Percentiles rank a stretch among this genome's conserved stretches.
Conservation (phyloP, 2,888 invertebrate species). For the Trachelus iudaicus region DNA sequence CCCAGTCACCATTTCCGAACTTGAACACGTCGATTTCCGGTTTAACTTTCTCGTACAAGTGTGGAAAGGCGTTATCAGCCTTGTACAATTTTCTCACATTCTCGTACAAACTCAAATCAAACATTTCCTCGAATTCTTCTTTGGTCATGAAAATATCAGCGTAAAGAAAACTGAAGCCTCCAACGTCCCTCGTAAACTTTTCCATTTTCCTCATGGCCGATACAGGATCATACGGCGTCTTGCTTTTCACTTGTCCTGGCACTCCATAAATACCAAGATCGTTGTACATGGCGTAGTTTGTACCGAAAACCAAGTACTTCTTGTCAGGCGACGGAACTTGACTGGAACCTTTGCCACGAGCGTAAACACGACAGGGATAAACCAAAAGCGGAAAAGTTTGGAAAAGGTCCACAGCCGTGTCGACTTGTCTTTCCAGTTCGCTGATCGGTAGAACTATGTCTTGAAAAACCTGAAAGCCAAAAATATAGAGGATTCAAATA, state of each 20-base stretch:
- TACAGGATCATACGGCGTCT: slow-evolving; percentile 73
- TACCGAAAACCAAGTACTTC: slow-evolving; percentile 73
- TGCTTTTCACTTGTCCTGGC: slow-evolving; percentile 73
- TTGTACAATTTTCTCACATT: slow-evolving; percentile 70
- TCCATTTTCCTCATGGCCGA: slow-evolving; percentile 77
- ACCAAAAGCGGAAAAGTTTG: slow-evolving; percentile 77
- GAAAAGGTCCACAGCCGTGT: slow-evolving; percentile 71
- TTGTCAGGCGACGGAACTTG: slow-evolving; percentile 70
- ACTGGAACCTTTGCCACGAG: slow-evolving; percentile 72
- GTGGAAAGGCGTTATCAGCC: slow-evolving; percentile 73
- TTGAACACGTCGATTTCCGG: slow-evolving; percentile 75
- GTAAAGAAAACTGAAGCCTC: slow-evolving; percentile 77
- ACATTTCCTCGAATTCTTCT: slow-evolving; percentile 76
- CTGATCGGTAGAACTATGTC: slow-evolving; percentile 77
- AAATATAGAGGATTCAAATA: background rate
- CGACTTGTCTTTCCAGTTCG: slow-evolving; percentile 74
- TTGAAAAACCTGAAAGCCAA: slow-evolving; percentile 69
- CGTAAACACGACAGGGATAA: slow-evolving; percentile 76
- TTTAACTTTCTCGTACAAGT: slow-evolving; percentile 75
- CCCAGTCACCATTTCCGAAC: slow-evolving; percentile 60
- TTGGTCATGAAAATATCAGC: slow-evolving; percentile 78
- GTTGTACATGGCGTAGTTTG: slow-evolving; percentile 78
- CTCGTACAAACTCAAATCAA: slow-evolving; percentile 75
- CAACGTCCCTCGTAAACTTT: slow-evolving; percentile 75
- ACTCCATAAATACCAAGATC: slow-evolving; percentile 79